Evolutionary conservation across 2,888 invertebrate genomes (phyloP).

Genomic region (Herminia tarsipennalis): DNA sequence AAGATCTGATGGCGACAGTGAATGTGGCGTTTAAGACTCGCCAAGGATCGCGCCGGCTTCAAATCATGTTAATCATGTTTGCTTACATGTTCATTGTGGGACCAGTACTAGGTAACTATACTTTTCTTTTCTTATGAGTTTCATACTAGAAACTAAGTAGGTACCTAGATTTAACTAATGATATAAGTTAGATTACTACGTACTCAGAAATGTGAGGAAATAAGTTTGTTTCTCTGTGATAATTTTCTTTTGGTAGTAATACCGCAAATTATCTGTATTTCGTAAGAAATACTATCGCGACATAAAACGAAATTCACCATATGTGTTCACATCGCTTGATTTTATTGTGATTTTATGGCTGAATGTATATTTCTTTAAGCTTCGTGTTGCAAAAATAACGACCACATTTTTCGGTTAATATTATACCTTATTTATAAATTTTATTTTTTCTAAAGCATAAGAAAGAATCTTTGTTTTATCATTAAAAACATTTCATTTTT

Average conservation of each 20-base stretch:
- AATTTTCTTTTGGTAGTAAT: no score
- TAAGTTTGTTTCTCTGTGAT: no score
- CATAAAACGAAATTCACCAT: slow-evolving; percentile 42
- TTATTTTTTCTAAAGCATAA: no score
- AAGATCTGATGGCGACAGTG: slow-evolving; percentile 76
- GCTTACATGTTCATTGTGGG: slow-evolving; percentile 82
- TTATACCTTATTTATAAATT: no score
- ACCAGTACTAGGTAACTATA: slow-evolving; percentile 80
- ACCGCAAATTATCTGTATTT: slow-evolving; percentile 17
- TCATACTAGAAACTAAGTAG: no score
- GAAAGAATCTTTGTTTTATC: no score
- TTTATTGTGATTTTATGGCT: slow-evolving; percentile 69
- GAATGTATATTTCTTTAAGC: slow-evolving; percentile 55
- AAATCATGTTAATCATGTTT: slow-evolving; percentile 75
- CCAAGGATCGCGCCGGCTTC: slow-evolving; percentile 66
- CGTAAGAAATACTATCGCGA: slow-evolving; percentile 26
- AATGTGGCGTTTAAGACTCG: slow-evolving; percentile 75
- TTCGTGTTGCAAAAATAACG: neutral
- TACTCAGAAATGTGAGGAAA: no score
- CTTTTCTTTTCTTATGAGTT: slow-evolving; percentile 6
- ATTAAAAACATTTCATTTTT: no score
- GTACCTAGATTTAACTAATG: no score
- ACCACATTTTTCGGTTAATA: slow-evolving; percentile 7
- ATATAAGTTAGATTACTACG: no score
- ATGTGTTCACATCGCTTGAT: slow-evolving; percentile 54